Conservation (phyloP, 2,113 vertebrate genomes). For the Cebidichthys violaceus region DNA sequence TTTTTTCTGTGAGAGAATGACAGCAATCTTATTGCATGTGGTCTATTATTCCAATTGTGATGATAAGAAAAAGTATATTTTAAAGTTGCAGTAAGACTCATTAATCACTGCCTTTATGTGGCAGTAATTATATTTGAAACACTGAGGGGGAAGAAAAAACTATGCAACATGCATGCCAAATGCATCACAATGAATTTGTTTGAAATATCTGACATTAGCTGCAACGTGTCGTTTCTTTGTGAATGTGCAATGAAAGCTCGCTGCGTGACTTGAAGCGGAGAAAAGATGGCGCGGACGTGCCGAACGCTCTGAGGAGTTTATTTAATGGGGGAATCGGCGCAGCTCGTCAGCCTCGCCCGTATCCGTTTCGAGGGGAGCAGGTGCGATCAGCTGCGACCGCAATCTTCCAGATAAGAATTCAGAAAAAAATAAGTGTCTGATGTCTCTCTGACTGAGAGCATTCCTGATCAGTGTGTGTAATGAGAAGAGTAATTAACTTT, state of each 20-base stretch:
- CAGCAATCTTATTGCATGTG: background rate
- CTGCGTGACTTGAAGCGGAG: constrained; percentile 4
- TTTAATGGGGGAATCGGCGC: constrained; percentile 33
- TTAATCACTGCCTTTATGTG: constrained; percentile 15
- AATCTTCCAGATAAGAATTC: constrained; percentile 31
- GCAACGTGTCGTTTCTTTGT: constrained; percentile 5
- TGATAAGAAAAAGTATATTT: background rate
- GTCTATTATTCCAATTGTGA: background rate
- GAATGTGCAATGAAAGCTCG: constrained; percentile 2
- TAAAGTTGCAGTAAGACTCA: background rate
- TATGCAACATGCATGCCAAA: background rate
- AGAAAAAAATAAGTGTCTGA: background rate
- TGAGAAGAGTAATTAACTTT: constrained; percentile 5
- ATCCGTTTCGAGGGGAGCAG: constrained; percentile 12
- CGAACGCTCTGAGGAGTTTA: background rate
- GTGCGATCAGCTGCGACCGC: constrained; percentile 32
- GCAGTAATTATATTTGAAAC: background rate
- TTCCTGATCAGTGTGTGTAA: constrained; percentile 14
- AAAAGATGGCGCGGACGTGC: constrained; percentile 21
- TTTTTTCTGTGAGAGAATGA: background rate
- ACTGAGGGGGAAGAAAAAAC: background rate
- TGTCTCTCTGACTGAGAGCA: constrained; percentile 9
- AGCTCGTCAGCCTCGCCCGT: constrained; percentile 2
- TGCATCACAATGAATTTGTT: constrained; percentile 3
- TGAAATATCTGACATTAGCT: constrained; percentile 3